Evolutionary conservation across 2,888 invertebrate genomes (phyloP).

Genomic region (Cephus pulcher): DNA sequence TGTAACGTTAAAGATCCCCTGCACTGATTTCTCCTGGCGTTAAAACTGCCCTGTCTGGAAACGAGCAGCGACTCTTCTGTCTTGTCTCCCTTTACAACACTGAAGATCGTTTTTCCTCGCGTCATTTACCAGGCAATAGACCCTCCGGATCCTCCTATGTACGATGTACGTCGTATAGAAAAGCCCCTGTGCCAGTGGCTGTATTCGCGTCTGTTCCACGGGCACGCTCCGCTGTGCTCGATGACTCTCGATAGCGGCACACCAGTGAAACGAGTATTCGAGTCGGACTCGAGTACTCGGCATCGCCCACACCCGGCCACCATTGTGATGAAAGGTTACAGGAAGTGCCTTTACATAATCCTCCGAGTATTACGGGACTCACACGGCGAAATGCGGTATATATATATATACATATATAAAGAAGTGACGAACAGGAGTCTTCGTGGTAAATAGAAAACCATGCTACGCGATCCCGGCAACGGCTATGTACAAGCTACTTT

Average conservation of each 20-base stretch:
- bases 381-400: not conserved
- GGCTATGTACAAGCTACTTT: not conserved
- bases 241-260: conserved; percentile 11
- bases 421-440: not conserved
- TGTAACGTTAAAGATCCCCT: not conserved
- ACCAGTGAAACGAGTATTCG: conserved; percentile 7
- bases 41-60: not conserved
- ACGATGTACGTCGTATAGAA: not conserved
- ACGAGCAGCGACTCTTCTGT: not conserved
- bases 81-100: not conserved
- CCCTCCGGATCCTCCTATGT: not conserved
- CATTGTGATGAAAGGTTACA: conserved; percentile 43
- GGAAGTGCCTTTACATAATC: conserved; percentile 48
- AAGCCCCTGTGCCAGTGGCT: not conserved
- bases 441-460: not conserved
- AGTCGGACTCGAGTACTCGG: conserved; percentile 9
- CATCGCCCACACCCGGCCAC: conserved; percentile 25
- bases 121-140: not conserved
- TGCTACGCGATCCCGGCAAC: not conserved
- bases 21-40: not conserved
- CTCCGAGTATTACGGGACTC: conserved; percentile 16
- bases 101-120: not conserved
- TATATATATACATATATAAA: not conserved
- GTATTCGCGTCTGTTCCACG: not conserved
- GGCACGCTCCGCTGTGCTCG: conserved; percentile 14